These are phyloP conservation scores for Diogma glabrata DNA, from an alignment of 2,888 invertebrate species.

Conservation along the genomic window DNA sequence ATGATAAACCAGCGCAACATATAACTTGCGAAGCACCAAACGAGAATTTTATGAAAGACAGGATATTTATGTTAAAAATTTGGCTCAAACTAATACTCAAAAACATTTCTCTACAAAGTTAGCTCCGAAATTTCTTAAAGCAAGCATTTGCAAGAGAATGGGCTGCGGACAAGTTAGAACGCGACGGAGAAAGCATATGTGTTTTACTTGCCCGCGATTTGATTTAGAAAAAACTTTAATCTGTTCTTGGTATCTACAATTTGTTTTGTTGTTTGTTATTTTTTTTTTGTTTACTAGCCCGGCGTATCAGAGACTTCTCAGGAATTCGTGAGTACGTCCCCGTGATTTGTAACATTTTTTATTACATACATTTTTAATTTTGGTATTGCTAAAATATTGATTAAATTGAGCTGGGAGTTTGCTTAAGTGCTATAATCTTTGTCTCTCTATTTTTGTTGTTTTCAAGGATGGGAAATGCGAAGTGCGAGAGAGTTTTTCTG, in stretches of 20 bases:
- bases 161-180: neutral
- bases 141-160: neutral
- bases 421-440: no score
- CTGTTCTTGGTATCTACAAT: no score
- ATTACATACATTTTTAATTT: no score
- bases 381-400: no score
- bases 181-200: neutral
- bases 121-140: neutral
- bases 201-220: neutral
- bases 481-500: no score
- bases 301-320: neutral
- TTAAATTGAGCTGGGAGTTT: no score
- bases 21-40: neutral
- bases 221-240: no score
- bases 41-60: neutral
- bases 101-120: neutral
- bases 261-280: no score
- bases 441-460: no score
- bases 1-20: no score
- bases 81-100: neutral
- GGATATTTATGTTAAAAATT: neutral
- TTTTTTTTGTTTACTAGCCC: neutral
- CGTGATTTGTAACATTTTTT: no score
- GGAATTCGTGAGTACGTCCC: neutral
- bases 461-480: no score